Evolutionary conservation across 2,113 vertebrate species (phyloP).

Genomic region (Paedocypris sp.): DNA sequence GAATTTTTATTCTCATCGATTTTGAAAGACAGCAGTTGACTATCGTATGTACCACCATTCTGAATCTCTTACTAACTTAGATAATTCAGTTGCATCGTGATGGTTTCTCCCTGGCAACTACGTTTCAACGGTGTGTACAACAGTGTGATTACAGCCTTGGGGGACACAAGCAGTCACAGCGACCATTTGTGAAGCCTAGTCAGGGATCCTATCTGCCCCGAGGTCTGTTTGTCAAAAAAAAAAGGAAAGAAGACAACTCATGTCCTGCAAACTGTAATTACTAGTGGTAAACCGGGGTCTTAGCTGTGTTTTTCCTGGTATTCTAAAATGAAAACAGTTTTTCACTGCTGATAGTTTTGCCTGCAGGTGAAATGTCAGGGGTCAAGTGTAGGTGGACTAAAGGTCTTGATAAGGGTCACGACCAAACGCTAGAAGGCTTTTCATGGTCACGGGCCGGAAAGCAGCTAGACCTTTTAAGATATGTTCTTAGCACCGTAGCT

Average conservation of each 20-base stretch:
- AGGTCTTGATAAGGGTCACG: neutral
- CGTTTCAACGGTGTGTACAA: neutral
- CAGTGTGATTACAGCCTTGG: neutral
- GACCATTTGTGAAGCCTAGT: neutral
- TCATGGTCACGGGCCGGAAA: neutral
- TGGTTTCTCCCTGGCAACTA: slow-evolving; percentile 16
- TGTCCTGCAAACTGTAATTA: neutral
- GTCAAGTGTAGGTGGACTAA: neutral
- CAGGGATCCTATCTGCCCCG: neutral
- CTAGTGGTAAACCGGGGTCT: neutral
- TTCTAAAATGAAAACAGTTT: neutral
- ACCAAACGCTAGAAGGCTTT: neutral
- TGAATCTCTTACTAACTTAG: neutral
- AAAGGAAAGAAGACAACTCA: too few relatives aligned
- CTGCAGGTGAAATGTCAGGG: neutral
- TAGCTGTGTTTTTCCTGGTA: neutral
- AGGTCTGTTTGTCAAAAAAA: neutral
- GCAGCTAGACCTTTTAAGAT: neutral
- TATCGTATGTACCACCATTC: neutral
- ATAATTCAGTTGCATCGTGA: slow-evolving; percentile 5
- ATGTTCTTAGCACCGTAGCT: neutral
- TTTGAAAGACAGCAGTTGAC: slow-evolving; percentile 14
- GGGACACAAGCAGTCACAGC: neutral
- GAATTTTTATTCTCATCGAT: slow-evolving; percentile 15
- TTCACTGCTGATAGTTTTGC: neutral